A percentile compares a stretch with the other conserved stretches of the same genome.
These are phyloP conservation scores for Callosobruchus maculatus DNA, from an alignment of 2,888 invertebrate genomes.

Conservation along the genomic window DNA sequence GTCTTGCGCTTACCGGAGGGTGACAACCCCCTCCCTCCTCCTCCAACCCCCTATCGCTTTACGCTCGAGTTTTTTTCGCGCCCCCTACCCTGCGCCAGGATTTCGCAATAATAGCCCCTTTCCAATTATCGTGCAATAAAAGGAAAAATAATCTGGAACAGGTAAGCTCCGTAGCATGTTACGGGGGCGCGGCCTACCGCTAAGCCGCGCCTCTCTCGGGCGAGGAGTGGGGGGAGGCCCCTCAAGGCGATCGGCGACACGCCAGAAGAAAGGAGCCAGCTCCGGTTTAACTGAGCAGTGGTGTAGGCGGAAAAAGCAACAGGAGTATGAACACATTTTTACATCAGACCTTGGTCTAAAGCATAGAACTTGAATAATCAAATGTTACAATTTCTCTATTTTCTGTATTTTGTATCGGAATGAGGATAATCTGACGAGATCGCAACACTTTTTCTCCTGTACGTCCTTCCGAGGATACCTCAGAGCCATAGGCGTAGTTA, in stretches of 20 bases:
- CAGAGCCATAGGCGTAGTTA: too few relatives aligned
- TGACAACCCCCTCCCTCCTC: neutral
- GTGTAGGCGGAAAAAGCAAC: neutral
- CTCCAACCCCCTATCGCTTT: neutral
- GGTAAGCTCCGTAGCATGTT: constrained; percentile 19
- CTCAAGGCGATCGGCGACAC: constrained; percentile 21
- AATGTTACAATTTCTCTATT: too few relatives aligned
- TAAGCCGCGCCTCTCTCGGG: constrained; percentile 15
- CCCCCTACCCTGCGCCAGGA: neutral
- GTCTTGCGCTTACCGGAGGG: neutral
- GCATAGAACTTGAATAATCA: too few relatives aligned
- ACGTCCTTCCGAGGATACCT: too few relatives aligned
- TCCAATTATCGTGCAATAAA: constrained; percentile 31
- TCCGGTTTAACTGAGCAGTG: neutral
- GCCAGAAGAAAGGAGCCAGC: constrained; percentile 30
- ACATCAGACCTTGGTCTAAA: too few relatives aligned
- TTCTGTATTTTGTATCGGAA: too few relatives aligned
- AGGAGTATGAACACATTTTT: too few relatives aligned
- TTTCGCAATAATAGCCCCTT: neutral
- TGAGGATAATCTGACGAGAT: too few relatives aligned
- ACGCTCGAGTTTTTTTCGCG: neutral
- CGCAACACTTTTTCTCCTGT: too few relatives aligned
- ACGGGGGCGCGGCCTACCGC: neutral
- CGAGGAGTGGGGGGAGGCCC: constrained; percentile 6
- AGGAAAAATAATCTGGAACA: constrained; percentile 32